A percentile compares a stretch with the other conserved stretches of the same genome.
Evolutionary conservation across 2,888 invertebrate genomes (phyloP).

Genomic region (Dioctria rufipes): DNA sequence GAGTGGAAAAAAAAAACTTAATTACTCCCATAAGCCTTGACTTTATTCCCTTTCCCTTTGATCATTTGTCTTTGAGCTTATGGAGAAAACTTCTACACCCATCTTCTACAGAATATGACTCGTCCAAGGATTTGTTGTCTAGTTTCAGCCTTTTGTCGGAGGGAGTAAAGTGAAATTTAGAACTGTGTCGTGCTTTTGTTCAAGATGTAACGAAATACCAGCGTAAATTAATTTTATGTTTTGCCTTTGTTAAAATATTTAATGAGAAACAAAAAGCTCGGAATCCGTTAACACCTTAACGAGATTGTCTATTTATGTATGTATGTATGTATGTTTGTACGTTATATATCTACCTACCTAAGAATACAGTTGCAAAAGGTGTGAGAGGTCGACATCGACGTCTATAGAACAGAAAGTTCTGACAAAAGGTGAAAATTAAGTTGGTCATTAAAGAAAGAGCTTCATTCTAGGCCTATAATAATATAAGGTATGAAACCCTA

Average conservation of each 20-base stretch:
- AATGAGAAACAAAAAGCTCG: conserved; percentile 51
- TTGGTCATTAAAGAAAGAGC: conserved; percentile 39
- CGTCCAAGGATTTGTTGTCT: too few species aligned
- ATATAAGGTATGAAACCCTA: conserved; percentile 19
- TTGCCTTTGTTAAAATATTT: conserved; percentile 52
- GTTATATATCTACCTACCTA: too few species aligned
- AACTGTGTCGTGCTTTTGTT: not conserved
- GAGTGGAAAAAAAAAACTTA: too few species aligned
- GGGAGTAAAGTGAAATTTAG: not conserved
- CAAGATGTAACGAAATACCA: conserved; percentile 46
- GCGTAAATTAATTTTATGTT: conserved; percentile 51
- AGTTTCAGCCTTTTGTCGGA: not conserved
- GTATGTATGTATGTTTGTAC: too few species aligned
- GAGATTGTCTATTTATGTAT: conserved; percentile 14
- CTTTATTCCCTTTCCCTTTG: too few species aligned
- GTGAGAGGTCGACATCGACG: not conserved
- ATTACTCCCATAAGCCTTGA: too few species aligned
- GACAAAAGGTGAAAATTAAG: conserved; percentile 46
- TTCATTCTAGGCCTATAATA: conserved; percentile 5
- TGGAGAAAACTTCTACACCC: too few species aligned
- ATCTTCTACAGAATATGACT: too few species aligned
- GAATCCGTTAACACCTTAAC: conserved; percentile 54
- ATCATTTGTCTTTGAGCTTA: too few species aligned
- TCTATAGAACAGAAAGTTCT: conserved; percentile 3
- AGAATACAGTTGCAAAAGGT: not conserved